Conservation (phyloP, 2,113 vertebrate genomes). For the Harpagus bidentatus region DNA sequence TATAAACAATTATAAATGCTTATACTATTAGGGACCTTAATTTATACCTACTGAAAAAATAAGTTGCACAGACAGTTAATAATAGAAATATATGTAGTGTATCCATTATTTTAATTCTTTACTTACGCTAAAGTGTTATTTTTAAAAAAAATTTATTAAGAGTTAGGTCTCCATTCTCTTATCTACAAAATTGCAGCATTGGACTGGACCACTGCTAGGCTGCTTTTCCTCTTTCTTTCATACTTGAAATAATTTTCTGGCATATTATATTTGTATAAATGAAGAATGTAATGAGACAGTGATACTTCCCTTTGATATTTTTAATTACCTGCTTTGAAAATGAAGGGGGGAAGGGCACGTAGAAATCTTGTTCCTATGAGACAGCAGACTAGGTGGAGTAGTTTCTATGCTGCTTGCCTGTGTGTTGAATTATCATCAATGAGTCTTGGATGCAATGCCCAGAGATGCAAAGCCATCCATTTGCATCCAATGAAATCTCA, state of each 20-base stretch:
- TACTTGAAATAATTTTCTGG: constrained; percentile 63
- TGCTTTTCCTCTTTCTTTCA: background rate
- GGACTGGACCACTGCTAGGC: background rate
- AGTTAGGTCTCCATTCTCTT: constrained; percentile 30
- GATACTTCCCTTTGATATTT: constrained; percentile 63
- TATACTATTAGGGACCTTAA: background rate
- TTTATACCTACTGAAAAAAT: constrained; percentile 39
- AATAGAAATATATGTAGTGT: constrained; percentile 11
- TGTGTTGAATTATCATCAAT: background rate
- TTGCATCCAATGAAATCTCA: background rate
- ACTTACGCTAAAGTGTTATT: background rate
- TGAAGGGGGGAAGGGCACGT: background rate
- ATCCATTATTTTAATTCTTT: constrained; percentile 60
- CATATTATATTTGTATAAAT: constrained; percentile 66
- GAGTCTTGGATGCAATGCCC: background rate
- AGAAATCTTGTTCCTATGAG: background rate
- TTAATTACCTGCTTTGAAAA: constrained; percentile 60
- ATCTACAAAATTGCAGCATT: constrained; percentile 51
- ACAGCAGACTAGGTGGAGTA: background rate
- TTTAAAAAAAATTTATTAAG: background rate
- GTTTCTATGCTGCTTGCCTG: background rate
- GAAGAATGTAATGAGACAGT: constrained; percentile 58
- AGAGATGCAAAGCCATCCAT: background rate
- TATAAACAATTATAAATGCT: background rate
- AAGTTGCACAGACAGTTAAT: constrained; percentile 35